Base-by-base conservation (phyloP, 2,797 vertebrate genomes). In the Falco naumanni region DNA sequence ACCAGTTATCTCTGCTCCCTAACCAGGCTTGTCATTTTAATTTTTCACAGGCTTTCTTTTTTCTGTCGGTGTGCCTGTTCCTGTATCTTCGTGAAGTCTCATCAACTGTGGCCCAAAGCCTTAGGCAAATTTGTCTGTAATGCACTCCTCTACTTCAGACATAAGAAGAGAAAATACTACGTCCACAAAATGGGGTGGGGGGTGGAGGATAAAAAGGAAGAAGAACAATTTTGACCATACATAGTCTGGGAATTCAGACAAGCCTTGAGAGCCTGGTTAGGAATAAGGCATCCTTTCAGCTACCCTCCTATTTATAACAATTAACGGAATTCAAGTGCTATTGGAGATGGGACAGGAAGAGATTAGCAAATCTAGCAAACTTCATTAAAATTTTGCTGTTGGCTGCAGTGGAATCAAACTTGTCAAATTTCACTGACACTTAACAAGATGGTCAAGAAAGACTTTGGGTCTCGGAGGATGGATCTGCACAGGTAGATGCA, bases 1-100 rank as follows among this genome's bases (percentile, higher is more conserved):
- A 85, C 81, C 82, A 92, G 96, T 97, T 96, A 97, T 97, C 97
- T 94, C 92, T 83, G 64, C 70, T 94, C 84, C 89, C 89, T 97
- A 96, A 97, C 94, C 95, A 96, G 92, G 89, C 94, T 97, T 97
- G 97, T 97, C 97, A 97, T 97, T 97, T 97, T 95, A 97, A 97
- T 97, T 97, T 97, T 97, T 94, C 96, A 97, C 95, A 95, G 93
- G 75, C 92, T 97, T 96, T 95, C 88, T 96, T 92, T 96, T 93
- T 92, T 65, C 90, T 66, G 68, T 56, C 93, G 90, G 51, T 89
- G 88, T 84, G 97, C 90, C 95, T 94, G 54, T 93, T 96, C 76
- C 87, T 90, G 88, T 94, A 93, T 96, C 95, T 95, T 95, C 4
- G 4, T 68, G 87, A 96, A 97, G 96, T 93, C 96, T 97, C 96